Evolutionary conservation across 2,113 vertebrate genomes (phyloP), one percentile per base, ranked within the genome.

Genomic region (Sprattus sprattus): DNA sequence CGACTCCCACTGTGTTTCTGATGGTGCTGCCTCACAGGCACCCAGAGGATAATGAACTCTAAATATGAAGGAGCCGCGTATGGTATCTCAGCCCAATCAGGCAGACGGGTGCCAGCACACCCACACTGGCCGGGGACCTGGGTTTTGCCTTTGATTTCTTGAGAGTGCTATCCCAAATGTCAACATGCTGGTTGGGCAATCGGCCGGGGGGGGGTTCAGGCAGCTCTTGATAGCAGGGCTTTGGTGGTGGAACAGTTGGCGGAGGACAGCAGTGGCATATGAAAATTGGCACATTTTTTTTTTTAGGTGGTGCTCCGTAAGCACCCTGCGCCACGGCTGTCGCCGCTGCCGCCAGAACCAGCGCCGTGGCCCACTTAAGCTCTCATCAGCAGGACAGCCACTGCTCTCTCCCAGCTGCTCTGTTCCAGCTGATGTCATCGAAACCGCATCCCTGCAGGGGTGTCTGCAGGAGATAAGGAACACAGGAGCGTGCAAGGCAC

Each of bases 351-450:
- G 88, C 82, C 52, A n/a, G n/a, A n/a, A 54, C 50, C 50, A 54
- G 50, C 54, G 54, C 18, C 25, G 0, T 71, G 93, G 93, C 91
- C 91, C 90, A 81, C 94, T 96, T 95, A 92, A 91, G 91, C 92
- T 88, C 91, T 90, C 82, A 85, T 93, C 93, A 39, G 67, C 90
- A 93, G 93, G 93, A 95, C 93, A 85, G 90, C 28, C 92, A 92
- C 87, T 92, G 95, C 93, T 87, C 90, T 87, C 90, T 93, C 94
- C 96, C 95, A 95, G 94, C 94, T 95, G 94, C 92, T 96, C 96
- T 95, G 93, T 95, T 95, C 94, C 95, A 95, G 95, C 94, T 95
- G 96, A 97, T 96, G 94, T 94, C 94, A 96, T 96, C 95, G 91
- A 75, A 96, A 94, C 87, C 90, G 91, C 80, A 89, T 94, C 95